These are phyloP conservation scores for Cyclopterus lumpus DNA, from an alignment of 2,797 vertebrate genomes.

Conservation along the genomic window DNA sequence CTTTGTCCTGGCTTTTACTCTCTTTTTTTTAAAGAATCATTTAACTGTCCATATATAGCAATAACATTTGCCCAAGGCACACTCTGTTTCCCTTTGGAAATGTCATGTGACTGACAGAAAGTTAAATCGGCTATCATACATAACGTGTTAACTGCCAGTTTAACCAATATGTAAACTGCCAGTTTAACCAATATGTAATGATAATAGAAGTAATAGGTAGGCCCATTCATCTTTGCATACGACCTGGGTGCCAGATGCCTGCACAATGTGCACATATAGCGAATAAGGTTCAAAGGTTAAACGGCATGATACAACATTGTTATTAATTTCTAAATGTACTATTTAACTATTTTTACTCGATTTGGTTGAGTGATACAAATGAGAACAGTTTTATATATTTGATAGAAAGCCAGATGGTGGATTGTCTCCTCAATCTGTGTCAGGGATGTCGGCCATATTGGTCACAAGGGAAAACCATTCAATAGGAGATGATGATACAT, in stretches of 20 bases:
- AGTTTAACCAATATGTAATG: not conserved
- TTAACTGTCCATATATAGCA: not conserved
- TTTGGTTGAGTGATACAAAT: not conserved
- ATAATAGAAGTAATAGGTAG: too few species aligned
- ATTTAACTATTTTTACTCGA: not conserved
- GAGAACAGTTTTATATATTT: not conserved
- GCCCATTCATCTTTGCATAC: not conserved
- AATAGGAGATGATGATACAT: slow-evolving; percentile 51
- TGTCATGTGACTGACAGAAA: not conserved
- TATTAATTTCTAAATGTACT: not conserved
- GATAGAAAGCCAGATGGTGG: not conserved
- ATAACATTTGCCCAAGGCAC: not conserved
- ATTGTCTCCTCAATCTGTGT: slow-evolving; percentile 22
- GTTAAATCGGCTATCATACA: too few species aligned
- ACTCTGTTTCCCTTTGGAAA: not conserved
- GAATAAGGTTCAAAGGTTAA: slow-evolving; percentile 55
- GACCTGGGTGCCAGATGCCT: slow-evolving; percentile 57
- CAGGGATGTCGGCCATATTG: slow-evolving; percentile 75
- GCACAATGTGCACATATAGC: slow-evolving; percentile 17
- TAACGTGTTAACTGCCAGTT: not conserved
- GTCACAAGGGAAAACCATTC: slow-evolving; percentile 67
- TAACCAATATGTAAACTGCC: not conserved
- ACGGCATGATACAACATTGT: not conserved
- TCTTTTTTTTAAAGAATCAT: too few species aligned
- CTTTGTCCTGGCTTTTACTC: not conserved